Evolutionary conservation across 1,140 invertebrate species (phyloP), one percentile per base, ranked within the genome.

Genomic region (Pinna nobilis): DNA sequence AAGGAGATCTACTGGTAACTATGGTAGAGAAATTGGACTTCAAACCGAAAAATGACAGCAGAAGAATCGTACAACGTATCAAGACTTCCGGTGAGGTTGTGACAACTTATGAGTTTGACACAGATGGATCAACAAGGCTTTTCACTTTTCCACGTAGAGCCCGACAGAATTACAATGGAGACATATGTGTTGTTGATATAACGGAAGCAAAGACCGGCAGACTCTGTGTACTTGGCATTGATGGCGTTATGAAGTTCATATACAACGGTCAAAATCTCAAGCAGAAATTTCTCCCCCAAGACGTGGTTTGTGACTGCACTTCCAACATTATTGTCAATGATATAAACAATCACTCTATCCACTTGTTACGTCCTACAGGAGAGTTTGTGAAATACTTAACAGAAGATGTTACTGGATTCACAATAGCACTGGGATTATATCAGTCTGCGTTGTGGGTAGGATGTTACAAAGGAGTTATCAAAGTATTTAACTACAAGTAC

Each of bases 131-230:
- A 59, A 35, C 55, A 1, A 35, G 55, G 15, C 23, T 59, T 15
- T 59, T 59, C 28, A 59, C 55, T 7, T 33, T 59, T 20, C 55
- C 55, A 18, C 33, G 55, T 20, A 30, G 32, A 35, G 55, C 30
- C 30, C 33, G 33, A 9, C 55, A 59, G 30, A 59, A 20, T 35
- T n/a, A 13, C 7, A 59, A 59, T 20, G 30, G 32, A 7, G 55
- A 59, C 23, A 59, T 59, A 11, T 59, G 55, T 59, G 55, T 59
- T 6, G 13, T 59, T 32, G 55, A 59, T 59, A 35, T 33, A n/a
- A 15, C 37, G 3, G 37, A 35, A n/a, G 55, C 33, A 33, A 32
- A 15, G 13, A 20, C n/a, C 6, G 55, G 55, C 15, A 59, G 33
- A 35, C 28, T 59, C 20, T 33, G 37, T 18, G 55, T 59, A 18